These are phyloP conservation scores for Trogon melanurus DNA, from an alignment of 2,113 vertebrate genomes.

Conservation along the genomic window DNA sequence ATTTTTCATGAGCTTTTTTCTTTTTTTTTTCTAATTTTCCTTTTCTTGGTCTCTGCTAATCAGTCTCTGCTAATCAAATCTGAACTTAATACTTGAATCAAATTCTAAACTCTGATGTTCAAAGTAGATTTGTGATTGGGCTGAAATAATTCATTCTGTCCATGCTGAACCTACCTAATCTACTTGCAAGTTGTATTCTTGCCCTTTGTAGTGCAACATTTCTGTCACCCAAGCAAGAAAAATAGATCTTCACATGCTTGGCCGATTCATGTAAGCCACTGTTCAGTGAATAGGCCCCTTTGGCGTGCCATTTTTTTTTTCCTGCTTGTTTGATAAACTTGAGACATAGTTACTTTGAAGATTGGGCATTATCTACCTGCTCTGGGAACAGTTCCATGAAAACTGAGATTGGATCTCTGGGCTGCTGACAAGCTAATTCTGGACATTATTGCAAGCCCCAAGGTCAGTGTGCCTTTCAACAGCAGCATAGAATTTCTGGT, in stretches of 20 bases:
- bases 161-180: background rate
- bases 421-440: constrained; percentile 70
- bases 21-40: background rate
- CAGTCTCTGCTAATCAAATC: background rate
- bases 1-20: constrained; percentile 1
- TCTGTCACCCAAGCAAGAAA: constrained; percentile 61
- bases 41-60: background rate
- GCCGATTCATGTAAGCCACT: constrained; percentile 4
- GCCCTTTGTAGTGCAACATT: constrained; percentile 48
- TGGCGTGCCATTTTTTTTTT: constrained; percentile 27
- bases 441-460: constrained; percentile 47
- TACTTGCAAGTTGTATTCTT: background rate
- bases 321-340: constrained; percentile 58
- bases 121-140: constrained; percentile 20
- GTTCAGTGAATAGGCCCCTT: constrained; percentile 54
- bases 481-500: constrained; percentile 53
- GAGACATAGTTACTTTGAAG: constrained; percentile 70
- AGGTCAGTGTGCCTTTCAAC: constrained; percentile 57
- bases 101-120: constrained; percentile 11
- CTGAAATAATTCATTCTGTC: constrained; percentile 35
- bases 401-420: constrained; percentile 59
- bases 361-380: constrained; percentile 56
- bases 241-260: constrained; percentile 58
- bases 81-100: constrained; percentile 26
- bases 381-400: constrained; percentile 64